Percentiles rank a stretch among this genome's conserved stretches.
Evolutionary conservation across 2,113 vertebrate genomes (phyloP).

Genomic region (Telmatochromis bifrenatus): DNA sequence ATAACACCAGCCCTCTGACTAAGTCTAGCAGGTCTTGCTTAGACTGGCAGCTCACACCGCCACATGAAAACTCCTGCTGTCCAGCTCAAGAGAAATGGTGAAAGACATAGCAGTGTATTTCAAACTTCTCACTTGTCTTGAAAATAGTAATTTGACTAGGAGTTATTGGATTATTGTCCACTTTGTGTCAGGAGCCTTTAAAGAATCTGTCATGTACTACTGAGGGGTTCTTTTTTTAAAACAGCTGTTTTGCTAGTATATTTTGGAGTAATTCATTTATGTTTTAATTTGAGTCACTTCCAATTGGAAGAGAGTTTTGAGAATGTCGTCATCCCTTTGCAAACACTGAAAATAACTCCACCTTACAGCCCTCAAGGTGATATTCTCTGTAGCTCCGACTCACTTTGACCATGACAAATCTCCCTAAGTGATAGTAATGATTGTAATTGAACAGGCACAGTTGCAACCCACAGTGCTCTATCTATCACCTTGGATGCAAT

Average conservation of each 20-base stretch:
- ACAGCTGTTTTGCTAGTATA: conserved; percentile 4
- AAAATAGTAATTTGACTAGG: neutral
- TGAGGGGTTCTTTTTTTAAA: neutral
- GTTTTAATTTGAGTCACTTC: conserved; percentile 1
- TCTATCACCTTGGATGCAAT: conserved; percentile 65
- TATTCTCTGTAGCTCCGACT: conserved; percentile 18
- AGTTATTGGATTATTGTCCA: neutral
- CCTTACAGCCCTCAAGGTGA: conserved; percentile 49
- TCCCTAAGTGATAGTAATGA: conserved; percentile 60
- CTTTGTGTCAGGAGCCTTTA: neutral
- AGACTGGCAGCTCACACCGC: conserved; percentile 27
- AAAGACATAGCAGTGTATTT: neutral
- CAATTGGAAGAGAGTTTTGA: neutral
- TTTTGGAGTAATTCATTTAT: conserved; percentile 2
- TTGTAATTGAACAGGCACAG: conserved; percentile 64
- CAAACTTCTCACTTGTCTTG: neutral
- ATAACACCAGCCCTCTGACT: conserved; percentile 10
- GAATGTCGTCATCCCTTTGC: neutral
- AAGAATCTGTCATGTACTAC: neutral
- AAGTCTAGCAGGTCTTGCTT: conserved; percentile 11
- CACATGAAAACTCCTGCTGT: neutral
- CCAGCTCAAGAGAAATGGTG: neutral
- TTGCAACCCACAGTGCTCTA: conserved; percentile 43
- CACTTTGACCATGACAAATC: conserved; percentile 58
- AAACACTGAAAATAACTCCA: neutral